Evolutionary conservation across 2,888 invertebrate genomes (phyloP).

Genomic region (Drosophila buzzatii): DNA sequence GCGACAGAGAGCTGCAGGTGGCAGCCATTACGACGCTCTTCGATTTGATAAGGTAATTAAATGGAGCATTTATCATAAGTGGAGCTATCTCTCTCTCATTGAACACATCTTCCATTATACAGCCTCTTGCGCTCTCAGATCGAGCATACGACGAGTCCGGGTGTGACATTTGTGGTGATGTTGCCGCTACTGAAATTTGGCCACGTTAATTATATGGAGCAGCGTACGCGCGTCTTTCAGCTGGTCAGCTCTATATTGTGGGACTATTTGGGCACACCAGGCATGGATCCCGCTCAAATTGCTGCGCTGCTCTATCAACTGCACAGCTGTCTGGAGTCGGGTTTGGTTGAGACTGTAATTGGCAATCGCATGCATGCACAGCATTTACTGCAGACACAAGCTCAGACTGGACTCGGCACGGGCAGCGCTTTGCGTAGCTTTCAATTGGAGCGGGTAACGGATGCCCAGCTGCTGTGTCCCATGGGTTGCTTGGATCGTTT

Average conservation of each 20-base stretch:
- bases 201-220: conserved; percentile 89
- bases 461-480: conserved; percentile 83
- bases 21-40: conserved; percentile 90
- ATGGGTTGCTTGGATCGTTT: conserved; percentile 77
- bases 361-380: conserved; percentile 86
- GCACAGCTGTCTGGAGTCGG: conserved; percentile 89
- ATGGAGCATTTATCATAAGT: rapidly evolving
- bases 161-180: conserved; percentile 89
- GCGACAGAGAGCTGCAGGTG: conserved; percentile 88
- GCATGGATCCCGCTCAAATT: conserved; percentile 83
- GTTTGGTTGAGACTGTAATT: conserved; percentile 90
- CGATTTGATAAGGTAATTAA: conserved; percentile 88
- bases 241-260: conserved; percentile 89
- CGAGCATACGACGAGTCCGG: conserved; percentile 85
- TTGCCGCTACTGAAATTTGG: conserved; percentile 89
- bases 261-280: conserved; percentile 87
- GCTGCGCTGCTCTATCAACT: conserved; percentile 91
- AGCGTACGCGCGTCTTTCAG: conserved; percentile 89
- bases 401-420: conserved; percentile 28
- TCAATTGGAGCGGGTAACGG: conserved; percentile 81
- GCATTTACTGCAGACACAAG: conserved; percentile 75
- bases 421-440: conserved; percentile 74
- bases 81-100: neutral
- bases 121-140: conserved; percentile 85
- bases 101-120: neutral